phyloP scores from a whole-genome alignment of 2,797 vertebrate species.

The Brotula barbata region DNA sequence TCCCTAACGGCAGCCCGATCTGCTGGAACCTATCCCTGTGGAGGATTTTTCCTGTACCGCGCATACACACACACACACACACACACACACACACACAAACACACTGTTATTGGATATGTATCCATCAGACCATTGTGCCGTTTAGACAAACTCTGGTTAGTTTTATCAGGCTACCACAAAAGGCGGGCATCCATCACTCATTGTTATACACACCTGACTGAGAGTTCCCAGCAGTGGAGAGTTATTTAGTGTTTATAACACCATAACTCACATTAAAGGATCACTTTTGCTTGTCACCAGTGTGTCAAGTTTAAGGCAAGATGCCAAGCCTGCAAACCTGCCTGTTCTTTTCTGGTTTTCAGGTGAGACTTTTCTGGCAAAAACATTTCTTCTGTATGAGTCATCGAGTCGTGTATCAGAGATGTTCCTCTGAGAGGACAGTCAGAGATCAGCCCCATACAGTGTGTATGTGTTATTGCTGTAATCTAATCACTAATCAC shows the following conservation, averaged over 20 bases:
- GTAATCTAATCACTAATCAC: too few relatives aligned
- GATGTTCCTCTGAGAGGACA: constrained; percentile 31
- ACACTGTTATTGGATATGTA: constrained; percentile 53
- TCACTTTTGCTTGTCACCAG: constrained; percentile 41
- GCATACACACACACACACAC: constrained; percentile 20
- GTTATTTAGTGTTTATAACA: constrained; percentile 42
- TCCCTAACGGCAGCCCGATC: constrained; percentile 71
- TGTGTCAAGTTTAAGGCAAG: constrained; percentile 12
- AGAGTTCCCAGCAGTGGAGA: constrained; percentile 29
- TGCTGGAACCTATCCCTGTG: constrained; percentile 71
- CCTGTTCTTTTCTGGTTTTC: constrained; percentile 16
- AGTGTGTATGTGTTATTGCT: constrained; percentile 30
- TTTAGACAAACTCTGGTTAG: constrained; percentile 61
- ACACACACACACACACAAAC: constrained; percentile 9
- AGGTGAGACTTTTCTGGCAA: constrained; percentile 32
- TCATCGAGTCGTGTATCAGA: constrained; percentile 31
- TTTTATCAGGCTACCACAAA: constrained; percentile 52
- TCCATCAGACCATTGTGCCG: constrained; percentile 63
- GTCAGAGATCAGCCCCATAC: constrained; percentile 26
- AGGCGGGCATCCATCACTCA: constrained; percentile 57
- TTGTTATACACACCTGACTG: constrained; percentile 49
- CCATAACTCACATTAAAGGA: constrained; percentile 33
- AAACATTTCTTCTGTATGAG: constrained; percentile 31
- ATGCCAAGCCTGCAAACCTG: constrained; percentile 24
- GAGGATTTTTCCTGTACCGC: constrained; percentile 66